These are phyloP conservation scores for Philereme transversata DNA, from an alignment of 2,888 invertebrate genomes.

Conservation along the genomic window DNA sequence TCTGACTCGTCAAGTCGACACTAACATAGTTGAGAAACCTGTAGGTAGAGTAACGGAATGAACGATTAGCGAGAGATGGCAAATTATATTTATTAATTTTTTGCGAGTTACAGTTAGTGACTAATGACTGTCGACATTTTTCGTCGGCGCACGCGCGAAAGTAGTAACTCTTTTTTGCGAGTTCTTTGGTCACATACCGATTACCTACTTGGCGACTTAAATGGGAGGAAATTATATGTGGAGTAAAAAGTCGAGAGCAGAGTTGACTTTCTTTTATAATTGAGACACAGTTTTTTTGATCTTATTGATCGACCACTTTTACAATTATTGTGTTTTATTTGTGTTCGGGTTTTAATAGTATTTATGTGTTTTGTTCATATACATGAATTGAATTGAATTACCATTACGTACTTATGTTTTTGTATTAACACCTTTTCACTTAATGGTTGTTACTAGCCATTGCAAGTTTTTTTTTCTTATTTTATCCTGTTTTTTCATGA, in stretches of 20 bases:
- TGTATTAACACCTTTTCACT: no score
- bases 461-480: no score
- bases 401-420: no score
- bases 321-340: no score
- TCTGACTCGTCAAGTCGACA: neutral
- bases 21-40: constrained; percentile 3
- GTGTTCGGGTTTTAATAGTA: no score
- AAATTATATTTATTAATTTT: constrained; percentile 29
- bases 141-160: constrained; percentile 16
- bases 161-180: constrained; percentile 5
- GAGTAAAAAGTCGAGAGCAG: neutral
- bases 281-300: no score
- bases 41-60: constrained; percentile 21
- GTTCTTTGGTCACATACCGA: neutral
- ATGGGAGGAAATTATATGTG: neutral
- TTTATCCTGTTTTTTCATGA: no score
- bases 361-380: no score
- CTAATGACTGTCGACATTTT: constrained; percentile 24
- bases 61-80: constrained; percentile 16
- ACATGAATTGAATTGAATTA: no score
- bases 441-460: no score
- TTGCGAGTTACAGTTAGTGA: constrained; percentile 20
- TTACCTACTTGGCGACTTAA: neutral
- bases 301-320: no score
- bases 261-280: no score